These are phyloP conservation scores for Charina bottae DNA, from an alignment of 2,113 vertebrate species.

Conservation along the genomic window DNA sequence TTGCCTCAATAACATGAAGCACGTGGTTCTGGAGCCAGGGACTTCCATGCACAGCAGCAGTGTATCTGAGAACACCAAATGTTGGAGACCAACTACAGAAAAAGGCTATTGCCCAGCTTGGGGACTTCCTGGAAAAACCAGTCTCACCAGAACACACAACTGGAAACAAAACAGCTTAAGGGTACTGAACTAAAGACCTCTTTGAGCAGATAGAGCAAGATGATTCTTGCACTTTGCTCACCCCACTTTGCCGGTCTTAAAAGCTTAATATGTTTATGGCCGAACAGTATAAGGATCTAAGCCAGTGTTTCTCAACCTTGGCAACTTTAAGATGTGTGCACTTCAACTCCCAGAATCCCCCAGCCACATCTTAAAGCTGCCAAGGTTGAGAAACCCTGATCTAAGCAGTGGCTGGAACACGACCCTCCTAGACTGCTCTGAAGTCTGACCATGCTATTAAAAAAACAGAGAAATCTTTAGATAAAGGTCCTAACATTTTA, in stretches of 20 bases:
- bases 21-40: background rate
- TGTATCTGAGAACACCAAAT: background rate
- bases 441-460: background rate
- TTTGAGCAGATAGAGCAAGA: background rate
- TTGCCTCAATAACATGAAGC: background rate
- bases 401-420: background rate
- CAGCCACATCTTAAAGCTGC: background rate
- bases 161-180: background rate
- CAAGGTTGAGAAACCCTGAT: background rate
- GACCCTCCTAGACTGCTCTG: background rate
- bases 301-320: background rate
- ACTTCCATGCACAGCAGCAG: background rate
- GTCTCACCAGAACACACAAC: background rate
- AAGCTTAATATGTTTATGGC: background rate
- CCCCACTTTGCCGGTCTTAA: background rate
- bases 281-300: background rate
- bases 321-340: background rate
- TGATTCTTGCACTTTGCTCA: background rate
- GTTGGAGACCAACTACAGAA: background rate
- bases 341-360: too few species aligned
- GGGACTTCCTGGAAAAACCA: background rate
- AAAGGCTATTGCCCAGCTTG: background rate
- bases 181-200: background rate
- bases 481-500: background rate
- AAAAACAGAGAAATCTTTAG: background rate